Base-by-base conservation (phyloP, 2,797 vertebrate species). In the Pseudotriccus pelzelni region DNA sequence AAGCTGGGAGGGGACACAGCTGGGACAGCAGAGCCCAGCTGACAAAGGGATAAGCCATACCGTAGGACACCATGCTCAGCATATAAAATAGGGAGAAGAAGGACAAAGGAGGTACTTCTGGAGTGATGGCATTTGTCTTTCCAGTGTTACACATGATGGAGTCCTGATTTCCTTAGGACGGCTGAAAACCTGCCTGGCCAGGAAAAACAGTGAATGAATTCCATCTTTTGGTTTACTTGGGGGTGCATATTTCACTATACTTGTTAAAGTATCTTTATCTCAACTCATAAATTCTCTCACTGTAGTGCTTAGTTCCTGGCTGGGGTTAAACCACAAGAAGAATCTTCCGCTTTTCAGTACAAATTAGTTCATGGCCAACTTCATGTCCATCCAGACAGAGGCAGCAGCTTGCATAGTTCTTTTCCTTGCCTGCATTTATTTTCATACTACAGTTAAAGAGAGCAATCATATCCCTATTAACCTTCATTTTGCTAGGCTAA, bases 401-500 rank as follows among this genome's bases (percentile, higher is more conserved):
- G 32, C 25, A 49, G 44, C 9, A 83, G 23, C 4, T 41, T 49
- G 5, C 67, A 56, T 1, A 88, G 34, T 4, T 52, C 37, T 74
- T 52, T 24, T 70, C 55, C 34, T 56, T 53, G 21, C 20, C 56
- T 43, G 60, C 41, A 52, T 85, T 88, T 63, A 44, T 70, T 82
- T 76, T 83, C 62, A 36, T 36, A 46, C 47, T 46, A 8, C 2
- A 81, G 50, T 59, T 78, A 83, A 1, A 63, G 21, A 87, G 30
- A 78, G 73, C 60, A 64, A 86, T 88, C 66, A 68, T 13, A 41
- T 6, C 22, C 34, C n/a, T 49, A 78, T 91, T 81, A 90, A 88
- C 69, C 77, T 92, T 68, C n/a, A 62, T 78, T 95, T 84, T 74
- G 49, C 36, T 39, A 32, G 36, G 69, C 53, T 68, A 72, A 94